These are phyloP conservation scores for Ctenicera cuprea DNA, from an alignment of 2,888 invertebrate genomes.

Conservation along the genomic window DNA sequence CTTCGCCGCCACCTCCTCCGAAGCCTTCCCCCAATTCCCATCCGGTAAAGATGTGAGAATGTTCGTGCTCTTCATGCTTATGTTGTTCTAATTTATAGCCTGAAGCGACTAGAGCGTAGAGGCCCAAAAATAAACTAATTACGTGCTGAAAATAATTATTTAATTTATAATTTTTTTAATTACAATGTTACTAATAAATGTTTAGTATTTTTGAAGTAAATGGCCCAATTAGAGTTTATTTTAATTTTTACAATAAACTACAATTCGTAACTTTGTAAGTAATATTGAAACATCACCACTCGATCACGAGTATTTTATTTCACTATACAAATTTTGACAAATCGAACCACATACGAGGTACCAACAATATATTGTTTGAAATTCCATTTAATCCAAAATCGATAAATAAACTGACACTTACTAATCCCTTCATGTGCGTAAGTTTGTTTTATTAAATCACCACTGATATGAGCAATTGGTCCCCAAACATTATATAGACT, in stretches of 20 bases:
- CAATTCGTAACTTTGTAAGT: too few species aligned
- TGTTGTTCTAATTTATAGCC: background rate
- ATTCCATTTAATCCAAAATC: too few species aligned
- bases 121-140: constrained; percentile 1
- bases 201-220: too few species aligned
- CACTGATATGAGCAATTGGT: constrained; percentile 5
- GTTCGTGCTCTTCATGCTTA: constrained; percentile 7
- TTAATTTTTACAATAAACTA: too few species aligned
- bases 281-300: too few species aligned
- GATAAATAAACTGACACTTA: constrained; percentile 16
- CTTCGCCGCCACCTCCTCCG: constrained; percentile 1
- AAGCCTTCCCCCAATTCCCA: constrained; percentile 9
- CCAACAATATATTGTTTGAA: too few species aligned
- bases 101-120: background rate
- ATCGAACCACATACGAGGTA: too few species aligned
- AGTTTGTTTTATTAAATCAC: constrained; percentile 24
- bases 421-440: constrained; percentile 36
- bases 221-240: too few species aligned
- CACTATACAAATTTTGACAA: too few species aligned
- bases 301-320: too few species aligned
- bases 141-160: constrained; percentile 21
- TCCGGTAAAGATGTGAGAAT: background rate
- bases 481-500: constrained; percentile 53
- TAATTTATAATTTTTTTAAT: background rate
- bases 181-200: too few species aligned